These are phyloP conservation scores for Ramphastos sulfuratus DNA, from an alignment of 2,113 vertebrate species.

Conservation along the genomic window DNA sequence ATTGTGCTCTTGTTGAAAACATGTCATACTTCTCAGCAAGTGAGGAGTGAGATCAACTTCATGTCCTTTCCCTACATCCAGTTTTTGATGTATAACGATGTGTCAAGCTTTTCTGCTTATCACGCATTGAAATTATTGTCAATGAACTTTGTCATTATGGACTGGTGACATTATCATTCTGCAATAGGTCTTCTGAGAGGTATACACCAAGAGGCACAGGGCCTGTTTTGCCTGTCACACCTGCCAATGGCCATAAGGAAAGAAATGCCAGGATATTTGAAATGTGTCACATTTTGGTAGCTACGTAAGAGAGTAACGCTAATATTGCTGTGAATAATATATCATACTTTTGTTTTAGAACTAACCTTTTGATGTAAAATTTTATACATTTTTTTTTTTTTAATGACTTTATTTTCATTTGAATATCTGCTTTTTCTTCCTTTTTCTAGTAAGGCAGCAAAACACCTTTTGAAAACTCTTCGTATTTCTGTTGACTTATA, in stretches of 20 bases:
- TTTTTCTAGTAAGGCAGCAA: not conserved
- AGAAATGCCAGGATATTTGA: not conserved
- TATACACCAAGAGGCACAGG: not conserved
- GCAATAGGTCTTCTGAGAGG: not conserved
- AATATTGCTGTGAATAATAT: not conserved
- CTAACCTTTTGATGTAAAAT: not conserved
- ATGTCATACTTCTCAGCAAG: not conserved
- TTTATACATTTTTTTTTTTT: not conserved
- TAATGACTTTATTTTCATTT: not conserved
- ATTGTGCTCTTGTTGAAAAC: not conserved
- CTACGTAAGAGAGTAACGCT: not conserved
- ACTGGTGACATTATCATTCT: not conserved
- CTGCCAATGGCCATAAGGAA: not conserved
- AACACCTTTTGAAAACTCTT: not conserved
- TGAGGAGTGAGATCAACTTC: not conserved
- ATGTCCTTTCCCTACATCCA: not conserved
- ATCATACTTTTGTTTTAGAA: not conserved
- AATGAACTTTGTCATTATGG: not conserved
- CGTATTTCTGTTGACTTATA: not conserved
- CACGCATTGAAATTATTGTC: not conserved
- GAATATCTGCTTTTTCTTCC: not conserved
- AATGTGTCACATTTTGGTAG: not conserved
- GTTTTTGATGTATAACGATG: rapidly evolving
- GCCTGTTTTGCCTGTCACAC: not conserved
- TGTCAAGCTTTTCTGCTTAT: not conserved